Evolutionary conservation across 2,888 invertebrate genomes (phyloP), one percentile per base, ranked within the genome.

Genomic region (Lathronympha strigana): DNA sequence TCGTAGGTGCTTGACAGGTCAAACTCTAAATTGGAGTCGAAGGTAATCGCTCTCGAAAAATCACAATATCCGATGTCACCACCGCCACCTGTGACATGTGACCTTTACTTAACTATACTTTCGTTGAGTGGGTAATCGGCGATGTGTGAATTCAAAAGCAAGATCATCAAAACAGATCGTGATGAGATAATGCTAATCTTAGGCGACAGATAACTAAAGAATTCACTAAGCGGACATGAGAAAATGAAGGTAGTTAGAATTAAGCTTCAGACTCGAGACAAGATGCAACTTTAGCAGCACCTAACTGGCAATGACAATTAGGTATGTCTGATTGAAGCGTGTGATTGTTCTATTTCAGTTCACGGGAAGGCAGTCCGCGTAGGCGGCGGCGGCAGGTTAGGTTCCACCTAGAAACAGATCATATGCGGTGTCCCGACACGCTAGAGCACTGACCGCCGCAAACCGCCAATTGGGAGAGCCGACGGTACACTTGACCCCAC

Each of bases 401-500:
- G 51, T 23, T 15, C 23, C 51, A 51, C 61, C 47, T 40, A 54
- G 60, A 49, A 47, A 54, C 60, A 54, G 58, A 17, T 38, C 74
- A 72, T 71, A 75, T 73, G 76, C 76, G 74, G 72, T 76, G 75
- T 78, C 72, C 68, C 72, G 58, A 69, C 73, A 73, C 76, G 68
- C 72, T 76, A 76, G 82, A 83, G 81, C 89, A 88, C 82, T 90
- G 89, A 88, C 89, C 88, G 84, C 77, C 76, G 79, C 81, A 78
- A 77, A 80, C 76, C 79, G 79, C 77, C 88, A 90, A 89, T 90
- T 90, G 87, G 87, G 81, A 80, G 80, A 81, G 76, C 79, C 83
- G 85, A 77, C 86, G 77, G 77, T 84, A 85, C 84, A 87, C 86
- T 88, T 90, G 90, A 90, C 88, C 89, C 82, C 84, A 77, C 83